Conservation (phyloP, 1,140 invertebrate species). For the Drosophila sucinea region DNA sequence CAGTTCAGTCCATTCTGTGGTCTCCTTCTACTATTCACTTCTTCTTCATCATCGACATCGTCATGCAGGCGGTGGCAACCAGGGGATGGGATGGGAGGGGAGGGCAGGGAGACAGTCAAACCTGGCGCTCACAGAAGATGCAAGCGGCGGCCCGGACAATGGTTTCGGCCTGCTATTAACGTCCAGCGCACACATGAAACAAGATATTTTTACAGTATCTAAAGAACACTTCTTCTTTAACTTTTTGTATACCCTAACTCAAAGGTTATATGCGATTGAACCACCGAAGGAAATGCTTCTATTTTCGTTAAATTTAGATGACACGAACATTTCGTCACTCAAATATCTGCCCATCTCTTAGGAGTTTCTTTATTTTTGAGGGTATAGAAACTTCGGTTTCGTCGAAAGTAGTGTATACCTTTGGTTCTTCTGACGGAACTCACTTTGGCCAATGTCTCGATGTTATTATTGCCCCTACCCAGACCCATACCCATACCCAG, state of each 20-base stretch:
- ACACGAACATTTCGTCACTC: too few relatives aligned
- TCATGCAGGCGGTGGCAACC: not conserved
- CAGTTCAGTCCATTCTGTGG: slow-evolving; percentile 14
- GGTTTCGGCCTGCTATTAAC: slow-evolving; percentile 71
- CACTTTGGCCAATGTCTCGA: slow-evolving; percentile 18
- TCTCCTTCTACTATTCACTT: slow-evolving; percentile 21
- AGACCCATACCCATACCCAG: slow-evolving; percentile 7
- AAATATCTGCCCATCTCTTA: too few relatives aligned
- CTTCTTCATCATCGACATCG: slow-evolving; percentile 1
- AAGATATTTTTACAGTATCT: slow-evolving; percentile 81
- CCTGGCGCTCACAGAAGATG: slow-evolving; percentile 53
- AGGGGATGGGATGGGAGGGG: not conserved
- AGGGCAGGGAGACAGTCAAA: not conserved
- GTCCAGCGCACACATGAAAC: slow-evolving; percentile 82
- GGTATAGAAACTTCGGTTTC: not conserved
- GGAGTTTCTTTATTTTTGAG: not conserved
- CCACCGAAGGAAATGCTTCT: not conserved
- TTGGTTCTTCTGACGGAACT: slow-evolving; percentile 13
- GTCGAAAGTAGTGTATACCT: not conserved
- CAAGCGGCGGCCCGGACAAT: slow-evolving; percentile 47
- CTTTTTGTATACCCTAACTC: not conserved
- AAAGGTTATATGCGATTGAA: not conserved
- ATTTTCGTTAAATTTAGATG: too few relatives aligned
- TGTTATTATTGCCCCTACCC: slow-evolving; percentile 18
- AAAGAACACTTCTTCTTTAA: slow-evolving; percentile 52